Conservation (phyloP, 2,888 invertebrate species). For the Tachystola acroxantha region DNA sequence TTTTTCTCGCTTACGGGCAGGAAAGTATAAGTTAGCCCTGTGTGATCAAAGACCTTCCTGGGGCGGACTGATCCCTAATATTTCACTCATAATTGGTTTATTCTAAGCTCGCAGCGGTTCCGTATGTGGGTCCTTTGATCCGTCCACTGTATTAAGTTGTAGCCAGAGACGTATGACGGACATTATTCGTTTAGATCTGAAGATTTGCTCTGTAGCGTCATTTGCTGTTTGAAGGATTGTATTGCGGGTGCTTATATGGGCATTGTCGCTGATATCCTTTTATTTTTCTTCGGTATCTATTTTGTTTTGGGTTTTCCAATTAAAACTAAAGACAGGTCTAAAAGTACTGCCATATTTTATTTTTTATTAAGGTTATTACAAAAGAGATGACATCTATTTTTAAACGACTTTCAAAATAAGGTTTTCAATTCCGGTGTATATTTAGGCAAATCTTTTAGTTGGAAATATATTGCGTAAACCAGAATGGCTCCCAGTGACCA, state of each 20-base stretch:
- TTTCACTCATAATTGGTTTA: slow-evolving; percentile 79
- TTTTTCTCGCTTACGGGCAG: slow-evolving; percentile 48
- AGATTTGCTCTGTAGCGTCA: slow-evolving; percentile 57
- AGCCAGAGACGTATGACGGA: slow-evolving; percentile 62
- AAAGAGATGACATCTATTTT: too few species aligned
- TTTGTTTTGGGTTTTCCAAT: too few species aligned
- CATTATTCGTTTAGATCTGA: slow-evolving; percentile 60
- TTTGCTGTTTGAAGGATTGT: slow-evolving; percentile 45
- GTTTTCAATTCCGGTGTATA: too few species aligned
- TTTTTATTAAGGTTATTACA: too few species aligned
- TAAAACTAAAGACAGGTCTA: too few species aligned
- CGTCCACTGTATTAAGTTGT: slow-evolving; percentile 71
- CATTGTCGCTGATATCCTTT: slow-evolving; percentile 25
- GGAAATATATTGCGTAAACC: too few species aligned
- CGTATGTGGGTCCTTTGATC: slow-evolving; percentile 73
- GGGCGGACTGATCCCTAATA: slow-evolving; percentile 73
- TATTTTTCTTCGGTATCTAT: background rate
- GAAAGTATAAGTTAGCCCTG: slow-evolving; percentile 58
- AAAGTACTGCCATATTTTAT: too few species aligned
- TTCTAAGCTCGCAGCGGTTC: slow-evolving; percentile 72
- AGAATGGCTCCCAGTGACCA: too few species aligned
- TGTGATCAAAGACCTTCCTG: slow-evolving; percentile 70
- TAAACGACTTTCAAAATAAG: too few species aligned
- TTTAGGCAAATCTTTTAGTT: too few species aligned
- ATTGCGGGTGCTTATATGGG: slow-evolving; percentile 27